These are phyloP conservation scores for Diaphora mendica DNA, from an alignment of 2,888 invertebrate species.

Conservation along the genomic window DNA sequence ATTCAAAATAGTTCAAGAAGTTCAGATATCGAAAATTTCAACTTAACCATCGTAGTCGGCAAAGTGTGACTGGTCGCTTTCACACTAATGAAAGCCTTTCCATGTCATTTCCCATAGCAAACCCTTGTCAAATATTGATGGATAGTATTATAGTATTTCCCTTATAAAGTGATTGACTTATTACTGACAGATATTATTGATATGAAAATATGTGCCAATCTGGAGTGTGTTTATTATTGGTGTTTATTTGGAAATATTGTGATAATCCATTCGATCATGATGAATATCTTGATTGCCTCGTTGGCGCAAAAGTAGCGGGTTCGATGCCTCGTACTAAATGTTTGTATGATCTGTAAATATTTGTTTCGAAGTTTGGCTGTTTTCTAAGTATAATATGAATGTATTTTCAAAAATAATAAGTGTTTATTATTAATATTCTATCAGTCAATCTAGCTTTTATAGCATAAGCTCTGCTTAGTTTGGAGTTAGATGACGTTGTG, in stretches of 20 bases:
- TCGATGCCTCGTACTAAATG: too few relatives aligned
- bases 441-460: too few relatives aligned
- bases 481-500: too few relatives aligned
- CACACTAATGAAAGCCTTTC: conserved; percentile 73
- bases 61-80: conserved; percentile 30
- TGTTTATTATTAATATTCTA: too few relatives aligned
- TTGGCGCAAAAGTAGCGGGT: too few relatives aligned
- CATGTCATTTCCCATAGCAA: conserved; percentile 71
- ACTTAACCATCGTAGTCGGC: conserved; percentile 24
- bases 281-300: neutral
- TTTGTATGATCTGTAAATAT: too few relatives aligned
- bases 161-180: conserved; percentile 68
- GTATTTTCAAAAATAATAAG: too few relatives aligned
- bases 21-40: neutral
- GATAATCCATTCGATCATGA: neutral
- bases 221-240: neutral
- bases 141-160: conserved; percentile 74
- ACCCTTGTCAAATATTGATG: conserved; percentile 82
- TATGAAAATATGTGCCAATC: conserved; percentile 6
- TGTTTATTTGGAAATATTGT: neutral
- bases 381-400: too few relatives aligned
- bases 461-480: too few relatives aligned
- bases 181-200: conserved; percentile 53
- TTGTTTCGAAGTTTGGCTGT: too few relatives aligned
- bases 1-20: neutral